phyloP scores from a whole-genome alignment of 2,797 vertebrate species.

The Gobionotothen gibberifrons region DNA sequence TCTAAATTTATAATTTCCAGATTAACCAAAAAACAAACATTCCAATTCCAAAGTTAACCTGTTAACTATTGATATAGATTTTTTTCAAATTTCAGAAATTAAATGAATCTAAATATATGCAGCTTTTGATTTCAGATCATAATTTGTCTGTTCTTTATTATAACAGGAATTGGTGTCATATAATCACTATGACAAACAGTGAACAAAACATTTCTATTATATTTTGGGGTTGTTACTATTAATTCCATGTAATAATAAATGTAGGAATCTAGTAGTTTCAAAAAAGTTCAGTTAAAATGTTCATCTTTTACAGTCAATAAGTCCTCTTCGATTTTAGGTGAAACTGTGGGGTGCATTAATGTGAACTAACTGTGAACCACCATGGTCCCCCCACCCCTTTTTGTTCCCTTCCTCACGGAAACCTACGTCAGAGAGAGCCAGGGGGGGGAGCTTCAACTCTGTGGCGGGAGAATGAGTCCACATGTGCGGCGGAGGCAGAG shows the following conservation, averaged over 20 bases:
- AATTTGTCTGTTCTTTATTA: not conserved
- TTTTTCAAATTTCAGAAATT: not conserved
- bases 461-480: conserved; percentile 63
- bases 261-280: not conserved
- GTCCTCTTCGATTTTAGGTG: not conserved
- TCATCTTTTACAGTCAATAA: not conserved
- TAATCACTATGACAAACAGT: not conserved
- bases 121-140: not conserved
- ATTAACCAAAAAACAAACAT: too few relatives aligned
- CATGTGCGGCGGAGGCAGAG: conserved; percentile 13
- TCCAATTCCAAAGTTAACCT: too few relatives aligned
- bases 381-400: not conserved
- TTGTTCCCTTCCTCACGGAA: not conserved
- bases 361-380: not conserved
- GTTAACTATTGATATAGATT: too few relatives aligned
- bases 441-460: conserved; percentile 49
- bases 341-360: not conserved
- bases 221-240: not conserved
- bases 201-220: too few relatives aligned
- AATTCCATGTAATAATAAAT: not conserved
- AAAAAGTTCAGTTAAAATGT: not conserved
- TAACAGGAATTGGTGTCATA: not conserved
- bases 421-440: conserved; percentile 5
- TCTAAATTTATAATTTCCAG: too few relatives aligned
- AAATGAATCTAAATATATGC: not conserved